Percentiles rank a stretch among this genome's conserved stretches.
These are phyloP conservation scores for Takifugu rubripes DNA, from an alignment of 2,797 vertebrate genomes.

Conservation along the genomic window DNA sequence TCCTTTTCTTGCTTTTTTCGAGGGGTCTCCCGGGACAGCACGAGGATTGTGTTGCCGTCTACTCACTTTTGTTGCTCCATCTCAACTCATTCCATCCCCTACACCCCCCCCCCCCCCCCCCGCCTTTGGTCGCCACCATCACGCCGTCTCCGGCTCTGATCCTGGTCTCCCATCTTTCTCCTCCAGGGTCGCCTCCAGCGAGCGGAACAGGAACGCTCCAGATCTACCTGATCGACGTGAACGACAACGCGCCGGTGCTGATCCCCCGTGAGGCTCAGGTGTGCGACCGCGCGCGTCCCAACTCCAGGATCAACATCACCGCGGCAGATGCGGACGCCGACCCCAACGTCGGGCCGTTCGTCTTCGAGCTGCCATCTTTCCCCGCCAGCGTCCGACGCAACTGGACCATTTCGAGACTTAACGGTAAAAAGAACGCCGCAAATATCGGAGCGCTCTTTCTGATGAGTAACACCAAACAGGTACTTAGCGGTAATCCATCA, in stretches of 20 bases:
- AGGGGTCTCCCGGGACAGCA: too few species aligned
- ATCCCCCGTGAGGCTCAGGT: conserved; percentile 90
- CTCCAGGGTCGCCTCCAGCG: conserved; percentile 87
- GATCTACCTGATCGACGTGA: conserved; percentile 95
- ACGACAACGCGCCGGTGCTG: conserved; percentile 92
- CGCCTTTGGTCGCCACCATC: not conserved
- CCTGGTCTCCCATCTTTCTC: conserved; percentile 13
- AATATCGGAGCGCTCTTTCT: not conserved
- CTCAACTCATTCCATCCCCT: conserved; percentile 15
- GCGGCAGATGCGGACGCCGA: conserved; percentile 89
- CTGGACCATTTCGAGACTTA: conserved; percentile 93
- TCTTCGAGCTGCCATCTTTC: conserved; percentile 90
- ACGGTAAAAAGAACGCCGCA: conserved; percentile 72
- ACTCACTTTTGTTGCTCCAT: conserved; percentile 15
- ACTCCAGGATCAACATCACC: conserved; percentile 89
- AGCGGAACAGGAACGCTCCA: conserved; percentile 95
- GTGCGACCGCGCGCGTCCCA: conserved; percentile 85
- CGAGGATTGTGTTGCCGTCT: not conserved
- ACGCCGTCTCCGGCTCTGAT: conserved; percentile 17
- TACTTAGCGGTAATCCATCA: conserved; percentile 16
- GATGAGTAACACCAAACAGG: conserved; percentile 5
- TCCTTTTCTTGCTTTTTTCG: conserved; percentile 3
- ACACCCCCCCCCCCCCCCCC: not conserved
- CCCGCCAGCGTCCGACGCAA: conserved; percentile 87
- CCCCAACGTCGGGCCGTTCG: conserved; percentile 92